phyloP scores from a whole-genome alignment of 2,888 invertebrate genomes.

The Lucinisca nassula region DNA sequence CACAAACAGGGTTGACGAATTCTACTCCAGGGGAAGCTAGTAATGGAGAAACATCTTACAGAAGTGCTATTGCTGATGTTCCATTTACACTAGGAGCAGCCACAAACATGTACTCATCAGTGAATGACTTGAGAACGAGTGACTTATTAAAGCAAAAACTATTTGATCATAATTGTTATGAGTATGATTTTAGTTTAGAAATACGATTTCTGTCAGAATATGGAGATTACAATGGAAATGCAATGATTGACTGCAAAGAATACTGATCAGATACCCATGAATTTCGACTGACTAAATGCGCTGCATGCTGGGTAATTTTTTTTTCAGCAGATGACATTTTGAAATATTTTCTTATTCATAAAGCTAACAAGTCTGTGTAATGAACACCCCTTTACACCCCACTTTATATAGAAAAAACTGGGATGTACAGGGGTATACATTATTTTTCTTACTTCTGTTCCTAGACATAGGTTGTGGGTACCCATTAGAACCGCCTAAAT shows the following conservation, averaged over 20 bases:
- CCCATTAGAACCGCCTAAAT: too few relatives aligned
- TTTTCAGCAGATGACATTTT: too few relatives aligned
- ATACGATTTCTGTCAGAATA: constrained; percentile 41
- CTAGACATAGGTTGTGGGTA: too few relatives aligned
- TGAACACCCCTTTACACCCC: too few relatives aligned
- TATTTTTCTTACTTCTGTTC: too few relatives aligned
- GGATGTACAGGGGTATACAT: too few relatives aligned
- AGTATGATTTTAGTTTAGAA: constrained; percentile 62
- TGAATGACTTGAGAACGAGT: neutral
- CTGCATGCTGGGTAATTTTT: too few relatives aligned
- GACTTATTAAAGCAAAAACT: constrained; percentile 27
- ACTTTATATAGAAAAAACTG: too few relatives aligned
- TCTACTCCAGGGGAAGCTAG: neutral
- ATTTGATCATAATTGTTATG: constrained; percentile 52
- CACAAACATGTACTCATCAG: neutral
- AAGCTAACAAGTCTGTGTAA: too few relatives aligned
- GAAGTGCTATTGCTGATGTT: constrained; percentile 43
- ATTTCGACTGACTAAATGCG: too few relatives aligned
- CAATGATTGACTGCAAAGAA: neutral
- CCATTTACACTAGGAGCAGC: constrained; percentile 30
- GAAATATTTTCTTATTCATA: too few relatives aligned
- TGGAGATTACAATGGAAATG: neutral
- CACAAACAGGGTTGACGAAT: constrained; percentile 17
- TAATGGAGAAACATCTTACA: constrained; percentile 10
- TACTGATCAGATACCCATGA: too few relatives aligned